These are phyloP conservation scores for Hirtodrosophila cameraria DNA, from an alignment of 2,888 invertebrate species.

Conservation along the genomic window DNA sequence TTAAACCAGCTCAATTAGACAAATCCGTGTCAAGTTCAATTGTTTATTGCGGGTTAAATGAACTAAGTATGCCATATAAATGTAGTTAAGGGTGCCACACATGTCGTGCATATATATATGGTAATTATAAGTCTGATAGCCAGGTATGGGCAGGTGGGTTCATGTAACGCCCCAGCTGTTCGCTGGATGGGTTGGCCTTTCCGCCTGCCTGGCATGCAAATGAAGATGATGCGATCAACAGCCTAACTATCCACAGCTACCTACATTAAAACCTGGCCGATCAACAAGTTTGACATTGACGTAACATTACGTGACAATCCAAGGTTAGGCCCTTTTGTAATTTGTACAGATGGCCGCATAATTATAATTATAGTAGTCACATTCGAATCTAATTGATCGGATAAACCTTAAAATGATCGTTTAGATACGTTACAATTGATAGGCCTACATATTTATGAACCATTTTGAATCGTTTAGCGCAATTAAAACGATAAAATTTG, in stretches of 20 bases:
- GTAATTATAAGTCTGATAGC: slow-evolving; percentile 23
- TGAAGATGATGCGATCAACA: slow-evolving; percentile 43
- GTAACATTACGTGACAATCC: slow-evolving; percentile 66
- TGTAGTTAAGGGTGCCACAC: slow-evolving; percentile 6
- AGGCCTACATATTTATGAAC: slow-evolving; percentile 20
- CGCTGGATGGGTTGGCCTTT: slow-evolving; percentile 14
- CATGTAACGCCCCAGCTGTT: slow-evolving; percentile 18
- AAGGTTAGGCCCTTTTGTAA: slow-evolving; percentile 64
- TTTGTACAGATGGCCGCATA: slow-evolving; percentile 19
- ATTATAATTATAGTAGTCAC: slow-evolving; percentile 38
- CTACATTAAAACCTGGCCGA: background rate
- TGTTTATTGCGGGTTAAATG: too few relatives aligned
- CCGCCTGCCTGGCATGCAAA: slow-evolving; percentile 62
- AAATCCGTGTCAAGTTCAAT: slow-evolving; percentile 62
- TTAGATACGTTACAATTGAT: slow-evolving; percentile 21
- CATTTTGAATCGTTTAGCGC: background rate
- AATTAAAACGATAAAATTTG: background rate
- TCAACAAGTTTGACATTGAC: slow-evolving; percentile 53
- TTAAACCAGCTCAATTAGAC: background rate
- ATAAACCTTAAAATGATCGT: slow-evolving; percentile 39
- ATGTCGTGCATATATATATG: slow-evolving; percentile 39
- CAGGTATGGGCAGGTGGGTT: slow-evolving; percentile 34
- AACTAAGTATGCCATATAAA: slow-evolving; percentile 14
- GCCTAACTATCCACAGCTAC: slow-evolving; percentile 16
- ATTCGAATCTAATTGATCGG: slow-evolving; percentile 42